Conservation (phyloP, 2,113 vertebrate genomes). For the Corvus moneduloides region DNA sequence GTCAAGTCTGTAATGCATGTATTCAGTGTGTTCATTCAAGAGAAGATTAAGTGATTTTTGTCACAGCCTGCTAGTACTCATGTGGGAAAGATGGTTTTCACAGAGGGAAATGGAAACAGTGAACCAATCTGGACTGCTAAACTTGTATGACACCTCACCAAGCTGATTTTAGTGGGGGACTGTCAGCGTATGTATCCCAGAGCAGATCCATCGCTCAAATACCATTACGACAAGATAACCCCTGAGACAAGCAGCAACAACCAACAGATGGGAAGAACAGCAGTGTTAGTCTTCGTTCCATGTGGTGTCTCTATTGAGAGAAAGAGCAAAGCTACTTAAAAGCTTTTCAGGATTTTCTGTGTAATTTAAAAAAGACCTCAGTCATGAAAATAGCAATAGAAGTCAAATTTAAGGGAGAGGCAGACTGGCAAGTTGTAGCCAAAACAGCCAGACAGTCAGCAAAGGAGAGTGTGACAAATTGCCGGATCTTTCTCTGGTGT, state of each 20-base stretch:
- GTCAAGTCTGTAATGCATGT: neutral
- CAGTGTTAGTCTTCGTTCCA: neutral
- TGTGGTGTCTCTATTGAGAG: neutral
- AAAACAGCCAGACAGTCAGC: neutral
- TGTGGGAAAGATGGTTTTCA: neutral
- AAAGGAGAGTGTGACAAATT: neutral
- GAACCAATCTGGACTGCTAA: neutral
- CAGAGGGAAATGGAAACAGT: neutral
- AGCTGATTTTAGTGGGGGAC: neutral
- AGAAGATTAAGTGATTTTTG: neutral
- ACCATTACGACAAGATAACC: neutral
- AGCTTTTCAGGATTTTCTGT: neutral
- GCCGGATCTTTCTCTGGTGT: neutral
- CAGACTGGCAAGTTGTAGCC: neutral
- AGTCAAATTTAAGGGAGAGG: neutral
- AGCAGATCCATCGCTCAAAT: neutral
- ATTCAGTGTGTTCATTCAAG: neutral
- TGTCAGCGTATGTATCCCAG: neutral
- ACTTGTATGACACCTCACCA: neutral
- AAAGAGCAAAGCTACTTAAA: neutral
- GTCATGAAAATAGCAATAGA: neutral
- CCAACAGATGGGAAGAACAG: slow-evolving; percentile 33
- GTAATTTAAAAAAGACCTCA: neutral
- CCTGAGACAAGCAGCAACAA: neutral
- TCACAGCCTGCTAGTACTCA: neutral